Evolutionary conservation across 1,140 invertebrate genomes (phyloP).

Genomic region (Arctopsyche grandis): DNA sequence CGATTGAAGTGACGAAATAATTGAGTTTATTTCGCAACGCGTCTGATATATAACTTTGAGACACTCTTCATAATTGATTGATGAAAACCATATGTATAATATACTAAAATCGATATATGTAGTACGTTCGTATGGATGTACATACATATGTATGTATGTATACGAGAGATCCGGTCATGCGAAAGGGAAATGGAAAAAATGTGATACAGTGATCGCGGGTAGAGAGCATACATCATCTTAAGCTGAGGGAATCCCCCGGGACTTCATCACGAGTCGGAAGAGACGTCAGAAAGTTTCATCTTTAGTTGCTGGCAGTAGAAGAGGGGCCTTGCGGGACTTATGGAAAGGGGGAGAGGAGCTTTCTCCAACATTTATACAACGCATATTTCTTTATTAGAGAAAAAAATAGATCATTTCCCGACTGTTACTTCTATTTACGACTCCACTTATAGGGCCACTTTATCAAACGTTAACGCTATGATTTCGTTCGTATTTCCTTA

Average conservation of each 20-base stretch:
- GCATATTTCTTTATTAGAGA: constrained; percentile 41
- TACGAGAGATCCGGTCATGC: not conserved
- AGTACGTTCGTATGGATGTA: not conserved
- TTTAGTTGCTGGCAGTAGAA: constrained; percentile 28
- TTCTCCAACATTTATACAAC: constrained; percentile 29
- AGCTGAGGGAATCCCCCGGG: constrained; percentile 46
- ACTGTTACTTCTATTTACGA: not conserved
- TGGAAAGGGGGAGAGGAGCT: not conserved
- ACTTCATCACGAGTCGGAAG: constrained; percentile 50
- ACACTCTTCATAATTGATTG: constrained; percentile 12
- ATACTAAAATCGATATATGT: not conserved
- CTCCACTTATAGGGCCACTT: constrained; percentile 13
- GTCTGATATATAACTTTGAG: not conserved
- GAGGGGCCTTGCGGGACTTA: constrained; percentile 31
- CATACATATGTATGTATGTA: not conserved
- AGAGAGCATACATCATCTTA: constrained; percentile 53
- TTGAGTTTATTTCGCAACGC: constrained; percentile 2
- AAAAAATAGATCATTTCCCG: constrained; percentile 32
- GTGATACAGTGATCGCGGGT: constrained; percentile 48
- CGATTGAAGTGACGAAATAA: constrained; percentile 7
- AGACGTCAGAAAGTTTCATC: constrained; percentile 47
- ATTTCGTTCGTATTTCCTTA: too few relatives aligned
- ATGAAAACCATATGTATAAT: not conserved
- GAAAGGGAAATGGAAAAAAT: constrained; percentile 47
- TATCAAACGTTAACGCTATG: not conserved